These are phyloP conservation scores for Drosophila acutilabella DNA, from an alignment of 2,888 invertebrate genomes.

Conservation along the genomic window DNA sequence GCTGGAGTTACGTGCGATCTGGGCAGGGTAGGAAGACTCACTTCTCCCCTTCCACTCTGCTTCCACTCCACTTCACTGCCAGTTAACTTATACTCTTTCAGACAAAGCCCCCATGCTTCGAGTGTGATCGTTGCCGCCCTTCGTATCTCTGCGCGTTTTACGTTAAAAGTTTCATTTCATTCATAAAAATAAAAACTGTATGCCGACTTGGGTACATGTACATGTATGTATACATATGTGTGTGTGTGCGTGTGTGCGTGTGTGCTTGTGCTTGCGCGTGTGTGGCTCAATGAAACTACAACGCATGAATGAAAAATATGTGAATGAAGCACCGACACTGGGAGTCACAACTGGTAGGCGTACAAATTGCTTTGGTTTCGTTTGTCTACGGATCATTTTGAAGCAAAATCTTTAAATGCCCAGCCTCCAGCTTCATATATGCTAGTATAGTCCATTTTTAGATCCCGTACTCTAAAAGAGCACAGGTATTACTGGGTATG, in stretches of 20 bases:
- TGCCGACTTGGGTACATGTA: slow-evolving; percentile 32
- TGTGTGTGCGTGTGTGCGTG: slow-evolving; percentile 12
- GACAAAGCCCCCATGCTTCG: neutral
- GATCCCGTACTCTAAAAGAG: too few relatives aligned
- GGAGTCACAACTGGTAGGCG: slow-evolving; percentile 61
- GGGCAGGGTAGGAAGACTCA: slow-evolving; percentile 39
- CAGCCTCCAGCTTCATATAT: slow-evolving; percentile 10
- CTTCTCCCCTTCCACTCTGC: neutral
- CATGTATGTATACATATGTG: slow-evolving; percentile 15
- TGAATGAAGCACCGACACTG: slow-evolving; percentile 56
- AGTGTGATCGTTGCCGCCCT: neutral
- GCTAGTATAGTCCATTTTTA: neutral
- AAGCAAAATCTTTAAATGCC: slow-evolving; percentile 53
- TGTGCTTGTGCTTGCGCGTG: slow-evolving; percentile 14
- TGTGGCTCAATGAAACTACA: slow-evolving; percentile 66
- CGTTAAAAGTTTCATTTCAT: slow-evolving; percentile 79
- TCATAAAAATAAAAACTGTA: slow-evolving; percentile 73
- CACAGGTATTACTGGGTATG: too few relatives aligned
- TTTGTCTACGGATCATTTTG: slow-evolving; percentile 39
- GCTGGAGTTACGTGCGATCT: slow-evolving; percentile 63
- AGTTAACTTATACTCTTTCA: neutral
- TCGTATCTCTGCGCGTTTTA: slow-evolving; percentile 53
- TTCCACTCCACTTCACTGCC: too few relatives aligned
- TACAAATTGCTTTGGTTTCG: slow-evolving; percentile 68
- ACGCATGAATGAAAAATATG: slow-evolving; percentile 62